A percentile compares a stretch with the other conserved stretches of the same genome.
Conservation (phyloP, 2,797 vertebrate genomes). For the Okamejei kenojei region DNA sequence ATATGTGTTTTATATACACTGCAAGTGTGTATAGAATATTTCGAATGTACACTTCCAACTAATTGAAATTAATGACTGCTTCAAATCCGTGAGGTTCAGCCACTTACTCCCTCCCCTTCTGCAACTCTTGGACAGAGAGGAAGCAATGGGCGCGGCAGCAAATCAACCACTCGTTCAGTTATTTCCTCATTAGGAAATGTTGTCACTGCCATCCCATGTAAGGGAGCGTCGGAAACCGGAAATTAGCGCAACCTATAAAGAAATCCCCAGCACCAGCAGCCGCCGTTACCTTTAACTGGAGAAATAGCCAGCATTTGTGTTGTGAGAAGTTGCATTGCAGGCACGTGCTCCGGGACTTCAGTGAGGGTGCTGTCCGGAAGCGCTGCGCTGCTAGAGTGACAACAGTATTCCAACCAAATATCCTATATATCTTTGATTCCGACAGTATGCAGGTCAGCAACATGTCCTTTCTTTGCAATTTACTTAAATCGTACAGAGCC, state of each 20-base stretch:
- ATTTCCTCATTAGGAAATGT: slow-evolving; percentile 10
- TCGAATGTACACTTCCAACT: not conserved
- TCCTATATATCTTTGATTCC: not conserved
- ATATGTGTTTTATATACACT: not conserved
- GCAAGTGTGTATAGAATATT: not conserved
- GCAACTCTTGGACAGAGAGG: not conserved
- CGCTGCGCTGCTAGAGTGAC: no score
- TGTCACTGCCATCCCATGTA: slow-evolving; percentile 13
- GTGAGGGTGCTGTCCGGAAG: not conserved
- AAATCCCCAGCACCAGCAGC: slow-evolving; percentile 1
- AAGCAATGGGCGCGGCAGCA: not conserved
- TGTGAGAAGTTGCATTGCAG: not conserved
- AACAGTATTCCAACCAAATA: not conserved
- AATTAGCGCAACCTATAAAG: not conserved
- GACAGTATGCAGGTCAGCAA: not conserved
- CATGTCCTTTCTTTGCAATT: not conserved
- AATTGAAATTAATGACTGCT: not conserved
- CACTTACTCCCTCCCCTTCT: not conserved
- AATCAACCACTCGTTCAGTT: not conserved
- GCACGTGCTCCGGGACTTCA: not conserved
- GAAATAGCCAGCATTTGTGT: not conserved
- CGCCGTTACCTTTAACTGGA: not conserved
- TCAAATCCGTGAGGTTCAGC: not conserved
- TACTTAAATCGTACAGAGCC: not conserved
- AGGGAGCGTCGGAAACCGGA: slow-evolving; percentile 1